Base-by-base conservation (phyloP, 2,888 invertebrate genomes). In the Odontothrips loti region DNA sequence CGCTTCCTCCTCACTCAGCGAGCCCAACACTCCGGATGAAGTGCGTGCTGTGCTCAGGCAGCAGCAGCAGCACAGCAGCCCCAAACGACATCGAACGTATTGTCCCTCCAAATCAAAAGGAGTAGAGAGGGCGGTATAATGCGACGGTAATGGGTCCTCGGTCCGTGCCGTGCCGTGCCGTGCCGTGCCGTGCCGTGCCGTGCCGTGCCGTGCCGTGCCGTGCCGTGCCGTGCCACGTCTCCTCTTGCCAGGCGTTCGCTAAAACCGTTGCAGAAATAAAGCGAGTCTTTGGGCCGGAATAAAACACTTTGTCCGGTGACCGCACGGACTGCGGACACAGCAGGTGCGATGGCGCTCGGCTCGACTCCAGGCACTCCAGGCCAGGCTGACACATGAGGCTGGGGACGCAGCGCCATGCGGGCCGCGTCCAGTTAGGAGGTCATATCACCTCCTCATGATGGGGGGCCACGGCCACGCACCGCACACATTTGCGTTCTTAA, bases 181-280 rank as follows among this genome's bases (percentile, higher is more conserved):
- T 17, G 9, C 51, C 51, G 15, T 17, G 51, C 27, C 79, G 47
- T 63, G 48, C 63, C 81, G 20, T 81, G 29, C 63, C 80, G 43
- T 11, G 79, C 80, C 81, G 15, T 23, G 79, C 68, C 79, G 23
- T 79, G 34, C 80, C 80, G 12, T 68, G 47, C 81, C 63, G 79
- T n/a, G 20, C 43, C 51, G 80, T 27, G 17, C 47, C 81, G 79
- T 17, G 17, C 51, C 48, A 12, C n/a, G n/a, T n/a, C n/a, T n/a
- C n/a, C n/a, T n/a, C n/a, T n/a, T n/a, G n/a, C n/a, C n/a, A n/a
- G n/a, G n/a, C n/a, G n/a, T n/a, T n/a, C n/a, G n/a, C n/a, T n/a
- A n/a, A n/a, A n/a, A n/a, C n/a, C n/a, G n/a, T n/a, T n/a, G n/a
- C n/a, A n/a, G n/a, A n/a, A n/a, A n/a, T n/a, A n/a, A n/a, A n/a